Conservation (phyloP, 2,113 vertebrate species). For the Festucalex cinctus region DNA sequence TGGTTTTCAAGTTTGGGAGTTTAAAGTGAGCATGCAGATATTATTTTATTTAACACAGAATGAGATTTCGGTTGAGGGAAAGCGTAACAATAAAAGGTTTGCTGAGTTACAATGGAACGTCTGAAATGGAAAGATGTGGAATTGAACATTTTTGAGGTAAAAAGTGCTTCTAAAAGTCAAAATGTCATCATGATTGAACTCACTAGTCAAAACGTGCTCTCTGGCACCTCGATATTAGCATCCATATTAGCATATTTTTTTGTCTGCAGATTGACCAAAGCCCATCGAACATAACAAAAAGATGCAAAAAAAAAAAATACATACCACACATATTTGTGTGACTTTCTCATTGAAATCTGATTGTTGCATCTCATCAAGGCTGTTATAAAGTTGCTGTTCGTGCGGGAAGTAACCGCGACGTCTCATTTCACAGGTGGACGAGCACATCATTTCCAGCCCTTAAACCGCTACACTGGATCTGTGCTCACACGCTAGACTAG, state of each 20-base stretch:
- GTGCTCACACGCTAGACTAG: slow-evolving; percentile 17
- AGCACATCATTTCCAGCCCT: slow-evolving; percentile 64
- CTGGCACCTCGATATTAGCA: too few species aligned
- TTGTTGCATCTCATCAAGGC: slow-evolving; percentile 23
- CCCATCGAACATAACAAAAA: too few species aligned
- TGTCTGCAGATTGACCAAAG: too few species aligned
- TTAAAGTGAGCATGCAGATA: slow-evolving; percentile 14
- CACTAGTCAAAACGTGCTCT: too few species aligned
- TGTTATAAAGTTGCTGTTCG: slow-evolving; percentile 36
- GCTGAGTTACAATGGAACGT: slow-evolving; percentile 10
- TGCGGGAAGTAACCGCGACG: slow-evolving; percentile 29
- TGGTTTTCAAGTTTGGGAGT: slow-evolving; percentile 15
- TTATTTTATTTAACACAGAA: slow-evolving; percentile 7
- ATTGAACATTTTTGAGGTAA: too few species aligned
- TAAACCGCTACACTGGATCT: slow-evolving; percentile 62
- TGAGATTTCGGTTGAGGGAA: slow-evolving; percentile 8
- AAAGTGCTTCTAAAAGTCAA: too few species aligned
- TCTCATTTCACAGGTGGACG: slow-evolving; percentile 75
- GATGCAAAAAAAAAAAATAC: too few species aligned
- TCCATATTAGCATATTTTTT: too few species aligned
- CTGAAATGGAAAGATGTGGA: neutral
- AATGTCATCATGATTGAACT: too few species aligned
- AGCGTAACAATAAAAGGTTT: slow-evolving; percentile 12
- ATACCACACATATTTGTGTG: neutral
- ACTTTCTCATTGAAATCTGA: neutral